Conservation (phyloP, 2,797 vertebrate genomes). For the Chromis chromis region DNA sequence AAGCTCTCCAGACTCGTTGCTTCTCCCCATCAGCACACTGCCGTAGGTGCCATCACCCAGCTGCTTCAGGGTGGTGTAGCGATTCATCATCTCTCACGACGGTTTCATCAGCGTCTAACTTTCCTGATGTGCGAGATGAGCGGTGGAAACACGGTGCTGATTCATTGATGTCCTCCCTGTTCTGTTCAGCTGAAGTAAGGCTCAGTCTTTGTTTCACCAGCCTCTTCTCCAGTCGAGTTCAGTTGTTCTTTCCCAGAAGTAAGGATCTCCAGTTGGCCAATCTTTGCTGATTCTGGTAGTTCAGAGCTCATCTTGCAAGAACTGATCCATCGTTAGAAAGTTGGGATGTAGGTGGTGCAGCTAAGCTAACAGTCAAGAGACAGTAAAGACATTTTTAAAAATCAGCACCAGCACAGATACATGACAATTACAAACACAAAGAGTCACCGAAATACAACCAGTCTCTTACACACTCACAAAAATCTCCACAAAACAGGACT, state of each 20-base stretch:
- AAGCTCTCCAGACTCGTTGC: constrained; percentile 95
- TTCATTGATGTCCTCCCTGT: constrained; percentile 25
- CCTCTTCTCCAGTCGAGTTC: constrained; percentile 7
- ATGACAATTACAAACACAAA: constrained; percentile 5
- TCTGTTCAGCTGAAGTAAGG: not conserved
- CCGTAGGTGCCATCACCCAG: constrained; percentile 97
- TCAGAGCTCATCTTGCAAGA: constrained; percentile 56
- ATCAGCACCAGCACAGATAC: not conserved
- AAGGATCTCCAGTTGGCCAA: not conserved
- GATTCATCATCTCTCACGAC: constrained; percentile 89
- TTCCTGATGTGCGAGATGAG: constrained; percentile 15
- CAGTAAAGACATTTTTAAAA: constrained; percentile 19
- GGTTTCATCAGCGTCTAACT: constrained; percentile 61
- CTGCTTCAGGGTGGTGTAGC: constrained; percentile 94
- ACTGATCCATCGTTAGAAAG: constrained; percentile 42
- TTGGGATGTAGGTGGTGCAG: not conserved
- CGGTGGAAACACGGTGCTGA: not conserved
- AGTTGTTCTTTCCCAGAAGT: constrained; percentile 7
- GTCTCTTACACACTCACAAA: not conserved
- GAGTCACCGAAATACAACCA: too few species aligned
- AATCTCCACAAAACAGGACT: not conserved
- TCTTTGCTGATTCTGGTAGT: constrained; percentile 20
- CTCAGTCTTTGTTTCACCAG: not conserved
- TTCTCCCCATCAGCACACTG: constrained; percentile 96
- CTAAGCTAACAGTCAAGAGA: constrained; percentile 26